phyloP scores from a whole-genome alignment of 2,888 invertebrate species.

The Eremobia ochroleuca region DNA sequence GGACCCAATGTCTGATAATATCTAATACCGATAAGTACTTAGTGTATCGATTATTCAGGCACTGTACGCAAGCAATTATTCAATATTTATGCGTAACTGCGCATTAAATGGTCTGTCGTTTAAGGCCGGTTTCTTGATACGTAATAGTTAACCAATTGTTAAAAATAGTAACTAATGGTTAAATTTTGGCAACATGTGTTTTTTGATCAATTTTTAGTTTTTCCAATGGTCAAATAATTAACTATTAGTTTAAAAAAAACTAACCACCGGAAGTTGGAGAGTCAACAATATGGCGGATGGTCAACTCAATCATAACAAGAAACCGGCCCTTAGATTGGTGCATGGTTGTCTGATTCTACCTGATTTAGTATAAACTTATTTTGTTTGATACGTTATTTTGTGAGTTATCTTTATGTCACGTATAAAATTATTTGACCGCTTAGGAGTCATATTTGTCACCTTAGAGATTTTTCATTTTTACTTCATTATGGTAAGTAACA shows the following conservation, averaged over 20 bases:
- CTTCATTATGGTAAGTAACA: not conserved
- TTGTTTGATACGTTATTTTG: not conserved
- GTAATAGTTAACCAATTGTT: no score
- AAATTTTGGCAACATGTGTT: no score
- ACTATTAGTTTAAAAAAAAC: no score
- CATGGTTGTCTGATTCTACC: not conserved
- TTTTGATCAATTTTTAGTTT: no score
- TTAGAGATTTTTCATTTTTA: not conserved
- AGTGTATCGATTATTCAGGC: not conserved
- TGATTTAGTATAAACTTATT: not conserved
- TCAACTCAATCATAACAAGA: no score
- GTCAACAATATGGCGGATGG: no score
- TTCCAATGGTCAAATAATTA: no score
- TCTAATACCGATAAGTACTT: not conserved
- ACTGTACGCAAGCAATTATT: not conserved
- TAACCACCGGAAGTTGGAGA: no score
- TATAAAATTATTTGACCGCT: not conserved
- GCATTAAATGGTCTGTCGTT: not conserved
- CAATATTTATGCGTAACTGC: not conserved
- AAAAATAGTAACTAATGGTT: no score
- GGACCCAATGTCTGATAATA: not conserved
- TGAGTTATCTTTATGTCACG: not conserved
- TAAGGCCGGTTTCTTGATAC: no score
- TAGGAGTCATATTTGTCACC: not conserved
- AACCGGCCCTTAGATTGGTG: not conserved